phyloP scores from a whole-genome alignment of 2,797 vertebrate species.

The Chromobotia macracanthus region DNA sequence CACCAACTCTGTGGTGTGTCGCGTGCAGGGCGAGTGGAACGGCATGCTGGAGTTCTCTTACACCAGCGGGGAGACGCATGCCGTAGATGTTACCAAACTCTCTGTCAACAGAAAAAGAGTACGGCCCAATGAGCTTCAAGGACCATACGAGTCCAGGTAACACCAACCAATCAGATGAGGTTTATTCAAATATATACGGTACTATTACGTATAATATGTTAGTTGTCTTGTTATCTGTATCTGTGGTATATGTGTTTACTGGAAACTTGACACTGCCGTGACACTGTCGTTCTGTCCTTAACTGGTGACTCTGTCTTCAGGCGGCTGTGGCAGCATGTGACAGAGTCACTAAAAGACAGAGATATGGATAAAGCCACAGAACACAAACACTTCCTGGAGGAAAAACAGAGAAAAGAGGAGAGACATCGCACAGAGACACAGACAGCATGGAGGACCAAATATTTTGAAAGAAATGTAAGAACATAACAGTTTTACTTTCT shows the following conservation, averaged over 20 bases:
- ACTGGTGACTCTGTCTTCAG: conserved; percentile 65
- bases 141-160: conserved; percentile 92
- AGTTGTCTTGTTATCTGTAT: not conserved
- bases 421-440: conserved; percentile 88
- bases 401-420: conserved; percentile 90
- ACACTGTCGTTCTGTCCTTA: not conserved
- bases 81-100: conserved; percentile 88
- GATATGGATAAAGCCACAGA: conserved; percentile 95
- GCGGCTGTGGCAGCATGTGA: conserved; percentile 93
- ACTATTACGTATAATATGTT: no score
- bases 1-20: conserved; percentile 89
- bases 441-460: conserved; percentile 88
- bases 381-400: conserved; percentile 92
- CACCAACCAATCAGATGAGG: not conserved
- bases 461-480: conserved; percentile 90
- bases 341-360: conserved; percentile 86
- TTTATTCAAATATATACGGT: no score
- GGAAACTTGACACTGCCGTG: no score
- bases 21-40: conserved; percentile 97
- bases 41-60: conserved; percentile 91
- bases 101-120: conserved; percentile 87
- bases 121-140: conserved; percentile 88
- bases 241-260: not conserved
- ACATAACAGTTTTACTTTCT: not conserved
- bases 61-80: conserved; percentile 84